Evolutionary conservation across 92 coral and sea anemone species (phyloP).

Genomic region (Phenganax stokvisi): DNA sequence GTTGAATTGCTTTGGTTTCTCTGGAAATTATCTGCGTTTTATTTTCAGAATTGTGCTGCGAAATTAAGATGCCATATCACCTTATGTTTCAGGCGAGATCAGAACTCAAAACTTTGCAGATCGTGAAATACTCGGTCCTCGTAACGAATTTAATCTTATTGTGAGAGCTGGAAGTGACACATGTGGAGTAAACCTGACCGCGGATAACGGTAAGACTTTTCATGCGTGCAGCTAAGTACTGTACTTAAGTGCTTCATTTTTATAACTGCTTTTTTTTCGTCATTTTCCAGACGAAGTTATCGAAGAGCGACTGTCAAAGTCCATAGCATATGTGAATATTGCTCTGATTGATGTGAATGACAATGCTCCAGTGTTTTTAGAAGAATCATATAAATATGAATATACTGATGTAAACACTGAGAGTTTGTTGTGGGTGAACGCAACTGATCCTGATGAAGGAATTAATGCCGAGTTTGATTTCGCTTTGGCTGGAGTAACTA

Average conservation of each 20-base stretch:
- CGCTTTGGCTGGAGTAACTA: constrained; percentile 63
- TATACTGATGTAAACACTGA: constrained; percentile 44
- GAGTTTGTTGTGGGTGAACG: constrained; percentile 53
- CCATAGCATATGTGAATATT: constrained; percentile 67
- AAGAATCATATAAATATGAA: constrained; percentile 47
- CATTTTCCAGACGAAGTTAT: constrained; percentile 52
- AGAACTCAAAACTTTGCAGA: constrained; percentile 58
- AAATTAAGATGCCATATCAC: background rate
- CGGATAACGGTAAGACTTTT: constrained; percentile 14
- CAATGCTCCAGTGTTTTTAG: constrained; percentile 65
- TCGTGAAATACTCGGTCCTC: constrained; percentile 47
- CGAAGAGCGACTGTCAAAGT: constrained; percentile 40
- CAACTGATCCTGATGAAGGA: constrained; percentile 72
- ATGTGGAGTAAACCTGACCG: constrained; percentile 68
- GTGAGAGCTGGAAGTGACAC: constrained; percentile 80
- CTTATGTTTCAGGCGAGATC: constrained; percentile 46
- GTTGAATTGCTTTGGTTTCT: background rate
- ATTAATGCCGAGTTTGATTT: constrained; percentile 70
- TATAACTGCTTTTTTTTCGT: background rate
- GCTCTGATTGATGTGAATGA: constrained; percentile 69
- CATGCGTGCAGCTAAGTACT: too few species aligned
- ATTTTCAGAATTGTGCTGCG: background rate
- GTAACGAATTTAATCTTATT: constrained; percentile 53
- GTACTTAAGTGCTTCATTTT: background rate
- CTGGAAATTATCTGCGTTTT: background rate